These are phyloP conservation scores for Platysternon megacephalum DNA, from an alignment of 2,113 vertebrate species.

Conservation along the genomic window DNA sequence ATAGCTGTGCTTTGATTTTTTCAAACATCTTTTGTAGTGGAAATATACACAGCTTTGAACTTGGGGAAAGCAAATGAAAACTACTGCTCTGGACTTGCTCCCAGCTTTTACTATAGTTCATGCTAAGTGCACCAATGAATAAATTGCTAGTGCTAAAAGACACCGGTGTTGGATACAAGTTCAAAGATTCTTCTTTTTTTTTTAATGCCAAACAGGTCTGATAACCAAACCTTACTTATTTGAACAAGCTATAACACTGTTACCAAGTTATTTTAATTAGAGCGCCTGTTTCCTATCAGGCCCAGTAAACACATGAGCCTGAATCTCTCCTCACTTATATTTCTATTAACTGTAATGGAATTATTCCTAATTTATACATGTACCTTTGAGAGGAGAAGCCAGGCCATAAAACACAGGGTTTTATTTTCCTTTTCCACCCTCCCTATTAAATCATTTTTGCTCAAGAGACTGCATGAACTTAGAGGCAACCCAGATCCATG, in stretches of 20 bases:
- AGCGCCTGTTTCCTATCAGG: constrained; percentile 2
- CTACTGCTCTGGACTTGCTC: neutral
- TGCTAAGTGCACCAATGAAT: neutral
- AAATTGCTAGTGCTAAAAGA: neutral
- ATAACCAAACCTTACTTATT: neutral
- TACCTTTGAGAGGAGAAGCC: neutral
- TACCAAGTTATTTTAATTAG: neutral
- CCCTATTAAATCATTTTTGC: neutral
- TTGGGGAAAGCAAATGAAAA: neutral
- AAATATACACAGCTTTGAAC: neutral
- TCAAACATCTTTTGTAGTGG: neutral
- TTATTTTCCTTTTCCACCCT: constrained; percentile 10
- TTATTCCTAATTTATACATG: neutral
- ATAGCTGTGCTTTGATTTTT: neutral
- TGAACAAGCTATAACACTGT: constrained; percentile 16
- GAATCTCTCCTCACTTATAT: neutral
- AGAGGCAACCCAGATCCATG: neutral
- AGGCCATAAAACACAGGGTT: neutral
- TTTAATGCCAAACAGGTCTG: neutral
- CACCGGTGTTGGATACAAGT: neutral
- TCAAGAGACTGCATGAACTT: neutral
- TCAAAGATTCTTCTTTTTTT: neutral
- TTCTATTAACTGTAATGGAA: neutral
- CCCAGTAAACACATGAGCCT: neutral
- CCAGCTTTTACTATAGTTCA: neutral